Percentiles rank a stretch among this genome's conserved stretches.
Conservation (phyloP, 92 coral and sea anemone genomes). For the Bergia sp. region DNA sequence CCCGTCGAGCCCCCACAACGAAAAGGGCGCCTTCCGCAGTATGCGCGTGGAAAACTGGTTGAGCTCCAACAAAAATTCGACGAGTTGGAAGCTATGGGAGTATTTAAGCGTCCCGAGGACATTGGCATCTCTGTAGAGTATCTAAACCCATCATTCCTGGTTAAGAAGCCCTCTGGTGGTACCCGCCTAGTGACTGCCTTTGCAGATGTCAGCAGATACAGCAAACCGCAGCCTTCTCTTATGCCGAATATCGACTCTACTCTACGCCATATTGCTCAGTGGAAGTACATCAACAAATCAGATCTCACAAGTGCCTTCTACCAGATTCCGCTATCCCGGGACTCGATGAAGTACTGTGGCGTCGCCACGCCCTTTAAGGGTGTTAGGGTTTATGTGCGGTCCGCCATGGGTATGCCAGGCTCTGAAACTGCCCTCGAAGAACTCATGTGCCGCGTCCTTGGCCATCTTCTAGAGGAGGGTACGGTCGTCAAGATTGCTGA, state of each 20-base stretch:
- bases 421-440: constrained; percentile 57
- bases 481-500: constrained; percentile 44
- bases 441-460: constrained; percentile 55
- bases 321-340: constrained; percentile 49
- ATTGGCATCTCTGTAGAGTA: constrained; percentile 52
- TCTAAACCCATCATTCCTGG: constrained; percentile 65
- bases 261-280: constrained; percentile 52
- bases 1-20: constrained; percentile 63
- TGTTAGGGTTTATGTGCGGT: constrained; percentile 46
- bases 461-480: constrained; percentile 42
- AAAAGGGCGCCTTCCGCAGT: constrained; percentile 59
- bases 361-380: constrained; percentile 54
- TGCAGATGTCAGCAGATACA: constrained; percentile 59
- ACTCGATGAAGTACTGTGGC: constrained; percentile 54
- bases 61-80: constrained; percentile 61
- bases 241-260: constrained; percentile 62
- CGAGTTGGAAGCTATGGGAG: constrained; percentile 42
- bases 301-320: constrained; percentile 57
- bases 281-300: constrained; percentile 51
- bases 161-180: constrained; percentile 51
- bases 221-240: constrained; percentile 65
- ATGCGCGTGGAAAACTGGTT: constrained; percentile 56
- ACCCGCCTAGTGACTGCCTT: constrained; percentile 65
- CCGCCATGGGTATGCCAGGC: constrained; percentile 63
- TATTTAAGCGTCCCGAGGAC: constrained; percentile 54